phyloP scores from a whole-genome alignment of 2,113 vertebrate species.

The Chloropsis hardwickii region DNA sequence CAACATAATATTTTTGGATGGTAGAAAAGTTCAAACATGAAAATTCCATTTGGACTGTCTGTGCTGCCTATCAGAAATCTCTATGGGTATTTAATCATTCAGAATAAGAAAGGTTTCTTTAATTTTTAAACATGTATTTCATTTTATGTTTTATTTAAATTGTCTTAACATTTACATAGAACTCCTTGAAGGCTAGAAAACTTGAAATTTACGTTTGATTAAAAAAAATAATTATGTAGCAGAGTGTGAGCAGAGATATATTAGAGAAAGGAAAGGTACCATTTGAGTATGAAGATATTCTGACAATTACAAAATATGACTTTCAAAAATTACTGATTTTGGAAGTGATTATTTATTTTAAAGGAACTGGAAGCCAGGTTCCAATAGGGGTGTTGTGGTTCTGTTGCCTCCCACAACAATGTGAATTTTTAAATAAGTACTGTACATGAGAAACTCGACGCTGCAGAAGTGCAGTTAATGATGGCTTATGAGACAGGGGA shows the following conservation, averaged over 20 bases:
- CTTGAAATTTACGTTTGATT: conserved; percentile 18
- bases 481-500: background rate
- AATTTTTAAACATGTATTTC: conserved; percentile 73
- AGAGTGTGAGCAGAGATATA: background rate
- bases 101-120: conserved; percentile 68
- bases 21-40: conserved; percentile 51
- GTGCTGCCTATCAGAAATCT: conserved; percentile 42
- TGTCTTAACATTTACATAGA: conserved; percentile 65
- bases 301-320: background rate
- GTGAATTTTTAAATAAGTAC: background rate
- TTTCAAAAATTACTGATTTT: conserved; percentile 16
- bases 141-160: conserved; percentile 78
- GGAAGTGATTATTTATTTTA: background rate
- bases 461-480: background rate
- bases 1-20: conserved; percentile 35
- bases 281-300: background rate
- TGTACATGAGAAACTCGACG: background rate
- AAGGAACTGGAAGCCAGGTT: background rate
- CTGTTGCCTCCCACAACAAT: background rate
- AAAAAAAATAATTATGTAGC: conserved; percentile 24
- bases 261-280: background rate
- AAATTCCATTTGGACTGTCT: conserved; percentile 62
- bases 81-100: conserved; percentile 72
- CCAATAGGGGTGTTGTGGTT: background rate
- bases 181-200: conserved; percentile 51